Percentiles rank a stretch among this genome's conserved stretches.
Conservation (phyloP, 2,888 invertebrate genomes). For the Ophioninae sp. region DNA sequence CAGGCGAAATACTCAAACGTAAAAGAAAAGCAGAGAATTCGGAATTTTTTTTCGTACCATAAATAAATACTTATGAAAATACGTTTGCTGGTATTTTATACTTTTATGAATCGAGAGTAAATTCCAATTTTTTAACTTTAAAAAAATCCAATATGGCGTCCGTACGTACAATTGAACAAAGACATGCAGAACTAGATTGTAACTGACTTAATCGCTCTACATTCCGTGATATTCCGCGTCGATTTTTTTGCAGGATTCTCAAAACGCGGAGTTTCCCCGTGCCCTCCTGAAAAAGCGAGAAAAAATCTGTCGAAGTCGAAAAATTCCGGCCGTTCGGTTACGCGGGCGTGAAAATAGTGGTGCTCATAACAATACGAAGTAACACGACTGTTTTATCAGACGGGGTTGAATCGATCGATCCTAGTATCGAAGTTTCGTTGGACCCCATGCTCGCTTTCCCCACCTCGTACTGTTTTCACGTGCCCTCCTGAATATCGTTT, state of each 20-base stretch:
- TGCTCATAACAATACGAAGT: background rate
- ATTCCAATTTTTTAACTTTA: too few relatives aligned
- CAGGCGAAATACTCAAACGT: background rate
- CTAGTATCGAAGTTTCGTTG: slow-evolving; percentile 14
- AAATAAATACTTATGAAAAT: too few relatives aligned
- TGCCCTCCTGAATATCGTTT: slow-evolving; percentile 14
- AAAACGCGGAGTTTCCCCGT: background rate
- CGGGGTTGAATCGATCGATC: slow-evolving; percentile 45
- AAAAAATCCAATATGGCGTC: too few relatives aligned
- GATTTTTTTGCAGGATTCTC: too few relatives aligned
- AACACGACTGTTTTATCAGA: background rate
- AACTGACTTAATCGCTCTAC: too few relatives aligned
- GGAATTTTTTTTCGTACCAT: too few relatives aligned
- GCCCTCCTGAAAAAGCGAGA: background rate
- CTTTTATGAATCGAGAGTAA: too few relatives aligned
- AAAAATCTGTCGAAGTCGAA: background rate
- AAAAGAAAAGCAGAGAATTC: too few relatives aligned
- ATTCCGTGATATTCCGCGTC: too few relatives aligned
- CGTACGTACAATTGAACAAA: too few relatives aligned
- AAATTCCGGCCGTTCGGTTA: background rate
- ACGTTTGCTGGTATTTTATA: too few relatives aligned
- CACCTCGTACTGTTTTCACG: background rate
- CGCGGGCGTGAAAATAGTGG: background rate
- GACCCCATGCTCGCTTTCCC: background rate
- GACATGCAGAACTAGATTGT: too few relatives aligned